A percentile compares a stretch with the other conserved stretches of the same genome.
Evolutionary conservation across 2,888 invertebrate species (phyloP).

Genomic region (Aphrophora alni): DNA sequence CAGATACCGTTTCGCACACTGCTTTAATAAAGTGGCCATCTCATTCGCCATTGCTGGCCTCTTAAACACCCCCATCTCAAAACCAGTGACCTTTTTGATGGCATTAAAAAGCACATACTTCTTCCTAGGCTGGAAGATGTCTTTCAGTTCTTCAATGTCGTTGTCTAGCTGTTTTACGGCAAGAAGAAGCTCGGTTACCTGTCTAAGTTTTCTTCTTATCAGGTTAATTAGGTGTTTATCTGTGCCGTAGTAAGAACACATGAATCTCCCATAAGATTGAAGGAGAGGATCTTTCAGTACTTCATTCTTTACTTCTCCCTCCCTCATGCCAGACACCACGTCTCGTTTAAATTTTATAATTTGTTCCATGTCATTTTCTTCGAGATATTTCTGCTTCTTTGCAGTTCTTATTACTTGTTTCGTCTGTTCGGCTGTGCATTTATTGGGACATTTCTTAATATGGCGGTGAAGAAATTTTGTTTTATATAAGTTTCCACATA

Average conservation of each 20-base stretch:
- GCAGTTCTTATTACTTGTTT: no score
- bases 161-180: neutral
- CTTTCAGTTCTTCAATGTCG: neutral
- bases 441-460: no score
- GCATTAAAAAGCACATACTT: constrained; percentile 2
- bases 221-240: constrained; percentile 7
- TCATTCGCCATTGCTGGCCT: constrained; percentile 26
- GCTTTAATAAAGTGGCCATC: constrained; percentile 12
- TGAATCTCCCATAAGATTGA: constrained; percentile 1
- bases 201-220: constrained; percentile 20
- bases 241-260: constrained; percentile 12
- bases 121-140: neutral
- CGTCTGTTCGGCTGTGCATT: no score
- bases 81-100: constrained; percentile 6
- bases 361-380: no score
- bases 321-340: constrained; percentile 21
- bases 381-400: no score
- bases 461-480: no score
- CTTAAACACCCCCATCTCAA: neutral
- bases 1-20: neutral
- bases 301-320: constrained; percentile 20
- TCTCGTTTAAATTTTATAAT: neutral
- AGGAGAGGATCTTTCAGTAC: neutral
- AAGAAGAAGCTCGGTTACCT: neutral
- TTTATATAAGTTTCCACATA: no score